Percentiles rank a stretch among this genome's conserved stretches.
phyloP scores from a whole-genome alignment of 2,113 vertebrate species.

The Cinclus cinclus region DNA sequence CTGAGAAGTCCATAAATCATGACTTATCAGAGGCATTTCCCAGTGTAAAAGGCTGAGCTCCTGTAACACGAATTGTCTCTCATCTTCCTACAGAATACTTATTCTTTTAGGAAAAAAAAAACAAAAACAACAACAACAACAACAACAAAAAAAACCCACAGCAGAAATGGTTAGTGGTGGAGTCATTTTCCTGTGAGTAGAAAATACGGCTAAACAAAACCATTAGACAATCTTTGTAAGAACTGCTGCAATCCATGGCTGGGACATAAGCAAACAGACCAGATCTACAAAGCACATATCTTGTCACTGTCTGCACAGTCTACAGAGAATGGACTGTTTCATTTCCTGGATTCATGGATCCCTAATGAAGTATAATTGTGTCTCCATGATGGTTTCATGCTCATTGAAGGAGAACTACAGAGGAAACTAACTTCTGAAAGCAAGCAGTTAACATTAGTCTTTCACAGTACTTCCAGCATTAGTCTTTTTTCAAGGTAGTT shows the following conservation, averaged over 20 bases:
- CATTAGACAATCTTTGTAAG: background rate
- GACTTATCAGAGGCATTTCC: background rate
- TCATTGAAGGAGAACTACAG: constrained; percentile 33
- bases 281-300: background rate
- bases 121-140: no score
- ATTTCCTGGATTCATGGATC: constrained; percentile 45
- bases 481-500: background rate
- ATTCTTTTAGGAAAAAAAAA: background rate
- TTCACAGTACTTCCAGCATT: background rate
- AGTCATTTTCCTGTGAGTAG: background rate
- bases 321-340: constrained; percentile 27
- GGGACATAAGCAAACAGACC: constrained; percentile 13
- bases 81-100: background rate
- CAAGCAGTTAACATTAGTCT: background rate
- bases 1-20: background rate
- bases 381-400: background rate
- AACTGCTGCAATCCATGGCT: background rate
- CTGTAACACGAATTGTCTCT: background rate
- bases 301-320: background rate
- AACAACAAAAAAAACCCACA: background rate
- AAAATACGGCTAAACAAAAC: background rate
- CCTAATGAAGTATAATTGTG: constrained; percentile 38
- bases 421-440: background rate
- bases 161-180: background rate
- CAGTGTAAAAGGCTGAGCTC: background rate